Base-by-base conservation (phyloP, 1,140 invertebrate species). In the Ericerus pela region DNA sequence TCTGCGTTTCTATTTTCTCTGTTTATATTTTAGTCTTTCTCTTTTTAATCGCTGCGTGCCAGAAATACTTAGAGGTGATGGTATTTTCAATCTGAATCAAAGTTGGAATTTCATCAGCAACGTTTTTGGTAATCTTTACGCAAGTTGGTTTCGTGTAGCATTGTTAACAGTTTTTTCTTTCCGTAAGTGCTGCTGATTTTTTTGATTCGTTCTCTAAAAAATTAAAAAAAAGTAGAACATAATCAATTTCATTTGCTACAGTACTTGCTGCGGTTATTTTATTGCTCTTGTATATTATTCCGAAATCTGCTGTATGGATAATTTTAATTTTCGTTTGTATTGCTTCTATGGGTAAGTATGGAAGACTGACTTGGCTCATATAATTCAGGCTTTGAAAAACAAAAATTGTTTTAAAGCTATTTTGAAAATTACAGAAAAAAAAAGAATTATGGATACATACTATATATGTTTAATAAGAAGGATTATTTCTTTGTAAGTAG, bases 11-110 rank as follows among this genome's bases (percentile, higher is more conserved):
- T 22, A 24, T 47, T 22, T n/a, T n/a, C n/a, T n/a, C n/a, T n/a
- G n/a, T n/a, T n/a, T n/a, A n/a, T n/a, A n/a, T n/a, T n/a, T n/a
- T n/a, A n/a, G 84, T 62, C 73, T 72, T 53, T 78, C 86, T n/a
- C 75, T 95, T 37, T 68, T 95, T 52, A 88, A 92, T 69, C 78
- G 90, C 26, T 96, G 91, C 69, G 77, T 94, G 60, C 90, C 90
- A 20, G 80, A 79, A 57, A 66, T 72, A 8, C 67, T 80, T 6
- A 75, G 76, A 59, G 77, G 81, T 52, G 74, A 70, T 16, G 79
- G 85, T 66, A 75, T 91, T 56, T 89, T 89, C 73, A 79, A 78
- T 8, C 73, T 87, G 58, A 72, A 94, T 8, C 92, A 92, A 67
- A 83, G 80, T 62, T 89, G 87, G 80, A 87, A 92, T 68, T 77